Evolutionary conservation across 2,113 vertebrate species (phyloP).

Genomic region (Lonchura striata): DNA sequence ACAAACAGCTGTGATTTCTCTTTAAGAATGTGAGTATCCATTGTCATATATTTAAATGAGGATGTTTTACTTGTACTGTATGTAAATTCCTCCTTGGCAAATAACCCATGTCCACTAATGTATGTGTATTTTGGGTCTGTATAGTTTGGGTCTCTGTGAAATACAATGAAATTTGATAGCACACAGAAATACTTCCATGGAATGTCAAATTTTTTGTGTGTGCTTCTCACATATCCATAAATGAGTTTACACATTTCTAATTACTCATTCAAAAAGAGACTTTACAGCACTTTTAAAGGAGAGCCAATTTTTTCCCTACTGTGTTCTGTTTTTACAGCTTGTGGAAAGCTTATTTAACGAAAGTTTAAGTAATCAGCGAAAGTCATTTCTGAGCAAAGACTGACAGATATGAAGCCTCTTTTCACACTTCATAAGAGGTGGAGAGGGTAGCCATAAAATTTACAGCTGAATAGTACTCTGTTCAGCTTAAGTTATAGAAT

Average conservation of each 20-base stretch:
- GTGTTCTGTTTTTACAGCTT: constrained; percentile 70
- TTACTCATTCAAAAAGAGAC: constrained; percentile 69
- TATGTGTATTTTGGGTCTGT: constrained; percentile 65
- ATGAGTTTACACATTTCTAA: constrained; percentile 71
- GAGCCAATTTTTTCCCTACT: constrained; percentile 61
- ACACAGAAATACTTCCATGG: constrained; percentile 53
- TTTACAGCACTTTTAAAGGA: constrained; percentile 67
- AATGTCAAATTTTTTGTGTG: constrained; percentile 47
- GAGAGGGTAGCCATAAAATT: constrained; percentile 61
- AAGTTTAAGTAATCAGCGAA: constrained; percentile 67
- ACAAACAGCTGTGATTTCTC: constrained; percentile 66
- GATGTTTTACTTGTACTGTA: constrained; percentile 50
- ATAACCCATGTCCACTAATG: constrained; percentile 60
- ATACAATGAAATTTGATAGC: constrained; percentile 68
- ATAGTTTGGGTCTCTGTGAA: constrained; percentile 42
- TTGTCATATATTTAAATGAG: constrained; percentile 48
- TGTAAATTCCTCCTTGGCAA: constrained; percentile 62
- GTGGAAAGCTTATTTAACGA: constrained; percentile 68
- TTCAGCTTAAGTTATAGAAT: constrained; percentile 47
- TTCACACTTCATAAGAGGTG: constrained; percentile 65
- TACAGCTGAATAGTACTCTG: constrained; percentile 40
- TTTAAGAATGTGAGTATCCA: constrained; percentile 53
- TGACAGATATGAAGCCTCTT: constrained; percentile 66
- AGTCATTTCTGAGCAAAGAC: constrained; percentile 64
- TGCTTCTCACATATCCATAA: constrained; percentile 68